A percentile compares a stretch with the other conserved stretches of the same genome.
Conservation (phyloP, 1,140 invertebrate genomes). For the Pantala flavescens region DNA sequence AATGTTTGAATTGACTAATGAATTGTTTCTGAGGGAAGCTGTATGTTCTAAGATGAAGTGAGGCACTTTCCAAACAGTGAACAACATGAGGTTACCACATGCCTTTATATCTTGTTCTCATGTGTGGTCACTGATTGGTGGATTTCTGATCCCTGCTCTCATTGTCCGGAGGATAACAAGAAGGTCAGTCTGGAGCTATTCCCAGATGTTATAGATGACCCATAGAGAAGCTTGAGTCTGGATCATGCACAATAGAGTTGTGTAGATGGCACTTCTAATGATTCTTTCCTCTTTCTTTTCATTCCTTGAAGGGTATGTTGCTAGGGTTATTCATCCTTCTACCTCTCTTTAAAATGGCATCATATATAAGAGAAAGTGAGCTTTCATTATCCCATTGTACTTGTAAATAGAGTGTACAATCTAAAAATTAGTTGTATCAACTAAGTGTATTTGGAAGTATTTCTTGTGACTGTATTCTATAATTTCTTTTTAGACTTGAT, state of each 20-base stretch:
- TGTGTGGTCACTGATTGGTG: constrained; percentile 4
- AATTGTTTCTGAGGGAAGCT: constrained; percentile 1
- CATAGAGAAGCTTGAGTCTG: background rate
- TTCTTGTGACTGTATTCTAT: no score
- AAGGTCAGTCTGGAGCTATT: constrained; percentile 11
- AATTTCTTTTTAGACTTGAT: no score
- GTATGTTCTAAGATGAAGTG: background rate
- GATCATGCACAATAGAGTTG: background rate
- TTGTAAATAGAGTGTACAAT: no score
- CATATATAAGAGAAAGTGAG: no score
- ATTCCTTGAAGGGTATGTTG: background rate
- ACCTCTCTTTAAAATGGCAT: no score
- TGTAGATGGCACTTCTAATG: background rate
- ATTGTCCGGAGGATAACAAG: constrained; percentile 17
- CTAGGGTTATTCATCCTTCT: no score
- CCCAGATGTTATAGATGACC: constrained; percentile 1
- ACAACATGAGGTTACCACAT: background rate
- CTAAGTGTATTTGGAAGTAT: no score
- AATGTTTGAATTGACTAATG: background rate
- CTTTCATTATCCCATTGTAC: no score
- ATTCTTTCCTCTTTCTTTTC: background rate
- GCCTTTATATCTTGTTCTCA: background rate
- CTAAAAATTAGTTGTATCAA: no score
- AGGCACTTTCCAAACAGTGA: background rate
- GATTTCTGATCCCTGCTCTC: constrained; percentile 1